These are phyloP conservation scores for Notodonta ziczac DNA, from an alignment of 2,888 invertebrate genomes.

Conservation along the genomic window DNA sequence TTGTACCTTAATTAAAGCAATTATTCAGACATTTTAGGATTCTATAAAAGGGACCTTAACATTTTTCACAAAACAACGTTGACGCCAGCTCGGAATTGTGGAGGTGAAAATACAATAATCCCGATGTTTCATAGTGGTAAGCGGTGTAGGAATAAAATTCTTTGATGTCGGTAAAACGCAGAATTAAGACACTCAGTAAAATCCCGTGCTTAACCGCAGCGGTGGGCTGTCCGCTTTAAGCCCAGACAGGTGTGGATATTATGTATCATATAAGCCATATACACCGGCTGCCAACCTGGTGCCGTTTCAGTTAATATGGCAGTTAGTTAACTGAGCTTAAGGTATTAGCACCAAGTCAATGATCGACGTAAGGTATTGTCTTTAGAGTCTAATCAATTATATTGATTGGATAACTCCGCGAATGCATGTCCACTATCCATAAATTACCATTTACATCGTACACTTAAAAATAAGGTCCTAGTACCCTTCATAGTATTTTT, in stretches of 20 bases:
- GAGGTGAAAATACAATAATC: slow-evolving; percentile 27
- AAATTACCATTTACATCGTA: too few relatives aligned
- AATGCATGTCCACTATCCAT: too few relatives aligned
- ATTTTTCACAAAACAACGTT: slow-evolving; percentile 13
- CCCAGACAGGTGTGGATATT: slow-evolving; percentile 7
- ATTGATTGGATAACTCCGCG: too few relatives aligned
- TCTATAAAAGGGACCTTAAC: slow-evolving; percentile 4
- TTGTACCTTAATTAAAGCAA: background rate
- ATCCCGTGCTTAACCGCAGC: slow-evolving; percentile 18
- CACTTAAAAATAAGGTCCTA: too few relatives aligned
- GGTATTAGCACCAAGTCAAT: slow-evolving; percentile 25
- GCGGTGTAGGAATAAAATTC: slow-evolving; percentile 9
- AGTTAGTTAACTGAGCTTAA: slow-evolving; percentile 34
- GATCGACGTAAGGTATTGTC: slow-evolving; percentile 19
- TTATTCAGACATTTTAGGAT: background rate
- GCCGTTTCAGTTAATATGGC: slow-evolving; percentile 19
- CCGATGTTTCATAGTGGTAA: slow-evolving; percentile 17
- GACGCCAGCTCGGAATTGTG: slow-evolving; percentile 10
- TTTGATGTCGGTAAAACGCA: slow-evolving; percentile 19
- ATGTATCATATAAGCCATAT: slow-evolving; percentile 15
- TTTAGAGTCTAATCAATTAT: too few relatives aligned
- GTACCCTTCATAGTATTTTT: too few relatives aligned
- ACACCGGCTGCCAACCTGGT: slow-evolving; percentile 15
- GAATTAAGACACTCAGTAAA: slow-evolving; percentile 26
- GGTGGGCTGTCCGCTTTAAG: slow-evolving; percentile 16